Conservation (phyloP, 2,888 invertebrate species). For the Trissolcus japonicus region DNA sequence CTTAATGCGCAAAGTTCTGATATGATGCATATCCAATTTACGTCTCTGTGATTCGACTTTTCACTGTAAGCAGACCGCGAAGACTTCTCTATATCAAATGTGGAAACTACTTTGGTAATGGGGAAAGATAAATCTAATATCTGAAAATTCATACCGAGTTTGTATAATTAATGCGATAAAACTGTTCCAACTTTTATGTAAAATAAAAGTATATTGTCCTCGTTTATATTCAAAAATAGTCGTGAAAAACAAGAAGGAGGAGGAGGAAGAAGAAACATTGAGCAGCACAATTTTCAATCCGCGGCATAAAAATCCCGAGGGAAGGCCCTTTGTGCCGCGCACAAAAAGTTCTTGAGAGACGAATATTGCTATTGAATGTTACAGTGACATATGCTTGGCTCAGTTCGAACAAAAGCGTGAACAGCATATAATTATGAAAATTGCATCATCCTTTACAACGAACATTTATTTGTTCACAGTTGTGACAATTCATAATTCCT, state of each 20-base stretch:
- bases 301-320: slow-evolving; percentile 88
- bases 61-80: slow-evolving; percentile 27
- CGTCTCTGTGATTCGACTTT: slow-evolving; percentile 36
- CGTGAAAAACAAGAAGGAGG: slow-evolving; percentile 74
- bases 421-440: slow-evolving; percentile 81
- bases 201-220: not conserved
- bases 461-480: too few species aligned
- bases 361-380: slow-evolving; percentile 94
- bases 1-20: slow-evolving; percentile 55
- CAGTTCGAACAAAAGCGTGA: slow-evolving; percentile 96
- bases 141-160: slow-evolving; percentile 8
- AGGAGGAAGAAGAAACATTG: too few species aligned
- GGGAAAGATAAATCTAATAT: slow-evolving; percentile 17
- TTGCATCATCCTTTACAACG: too few species aligned
- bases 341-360: slow-evolving; percentile 86
- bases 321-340: slow-evolving; percentile 93
- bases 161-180: not conserved
- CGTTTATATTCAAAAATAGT: slow-evolving; percentile 51
- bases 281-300: slow-evolving; percentile 94
- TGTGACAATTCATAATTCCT: not conserved
- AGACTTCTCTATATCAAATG: slow-evolving; percentile 1
- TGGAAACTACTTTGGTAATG: slow-evolving; percentile 13
- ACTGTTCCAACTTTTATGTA: not conserved
- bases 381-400: slow-evolving; percentile 94
- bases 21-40: slow-evolving; percentile 48